Percentiles rank a stretch among this genome's conserved stretches.
Conservation (phyloP, 2,113 vertebrate species). For the Dendrocopos noguchii region DNA sequence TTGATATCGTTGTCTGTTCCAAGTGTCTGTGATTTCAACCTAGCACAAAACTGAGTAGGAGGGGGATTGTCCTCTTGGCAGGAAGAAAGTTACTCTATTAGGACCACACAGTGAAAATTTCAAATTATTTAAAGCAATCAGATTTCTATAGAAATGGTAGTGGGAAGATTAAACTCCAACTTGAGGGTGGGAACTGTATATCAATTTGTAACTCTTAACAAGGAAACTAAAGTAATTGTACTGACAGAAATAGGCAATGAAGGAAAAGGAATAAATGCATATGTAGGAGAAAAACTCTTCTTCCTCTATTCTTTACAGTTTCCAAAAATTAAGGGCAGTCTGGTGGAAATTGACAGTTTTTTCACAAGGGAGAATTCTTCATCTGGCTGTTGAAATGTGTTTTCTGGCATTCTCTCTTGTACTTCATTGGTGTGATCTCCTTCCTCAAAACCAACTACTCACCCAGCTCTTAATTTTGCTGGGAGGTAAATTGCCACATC, state of each 20-base stretch:
- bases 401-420: background rate
- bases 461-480: background rate
- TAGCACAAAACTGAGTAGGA: background rate
- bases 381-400: background rate
- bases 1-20: background rate
- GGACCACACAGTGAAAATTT: constrained; percentile 19
- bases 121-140: background rate
- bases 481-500: background rate
- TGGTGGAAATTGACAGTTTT: background rate
- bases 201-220: background rate
- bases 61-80: constrained; percentile 16
- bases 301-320: background rate
- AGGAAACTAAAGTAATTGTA: background rate
- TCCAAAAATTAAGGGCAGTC: background rate
- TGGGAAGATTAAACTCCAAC: background rate
- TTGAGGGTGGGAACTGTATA: background rate
- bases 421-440: background rate
- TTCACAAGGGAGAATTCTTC: background rate
- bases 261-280: background rate
- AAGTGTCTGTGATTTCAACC: background rate
- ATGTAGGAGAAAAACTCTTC: background rate
- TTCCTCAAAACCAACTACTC: background rate
- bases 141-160: background rate
- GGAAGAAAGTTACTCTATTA: background rate
- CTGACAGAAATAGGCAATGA: background rate